A percentile compares a stretch with the other conserved stretches of the same genome.
phyloP scores from a whole-genome alignment of 2,113 vertebrate species.

The Oriolus oriolus region DNA sequence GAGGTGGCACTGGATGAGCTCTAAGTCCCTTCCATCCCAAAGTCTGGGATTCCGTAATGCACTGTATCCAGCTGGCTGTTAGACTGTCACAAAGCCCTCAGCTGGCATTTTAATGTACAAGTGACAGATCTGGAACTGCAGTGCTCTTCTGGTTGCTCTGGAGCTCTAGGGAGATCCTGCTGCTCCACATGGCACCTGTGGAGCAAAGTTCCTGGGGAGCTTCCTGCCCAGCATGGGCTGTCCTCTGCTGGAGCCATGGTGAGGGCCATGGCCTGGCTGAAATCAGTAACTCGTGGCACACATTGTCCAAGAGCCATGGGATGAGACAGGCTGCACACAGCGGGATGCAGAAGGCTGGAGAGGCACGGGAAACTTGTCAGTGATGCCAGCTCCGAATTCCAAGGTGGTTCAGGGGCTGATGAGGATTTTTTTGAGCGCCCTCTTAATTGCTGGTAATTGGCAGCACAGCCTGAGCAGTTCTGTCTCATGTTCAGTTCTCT shows the following conservation, averaged over 20 bases:
- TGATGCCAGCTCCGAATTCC: neutral
- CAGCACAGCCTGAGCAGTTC: neutral
- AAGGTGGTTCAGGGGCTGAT: neutral
- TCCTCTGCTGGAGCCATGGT: neutral
- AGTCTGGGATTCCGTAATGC: neutral
- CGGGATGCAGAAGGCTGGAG: rapidly evolving
- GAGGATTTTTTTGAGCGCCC: neutral
- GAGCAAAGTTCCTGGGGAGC: neutral
- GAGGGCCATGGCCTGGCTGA: neutral
- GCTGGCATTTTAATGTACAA: neutral
- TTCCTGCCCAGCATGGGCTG: neutral
- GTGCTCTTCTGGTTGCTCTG: neutral
- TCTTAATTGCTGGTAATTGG: neutral
- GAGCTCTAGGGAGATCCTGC: neutral
- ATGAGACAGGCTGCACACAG: neutral
- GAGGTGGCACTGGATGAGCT: too few relatives aligned
- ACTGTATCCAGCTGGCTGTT: neutral
- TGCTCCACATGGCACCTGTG: neutral
- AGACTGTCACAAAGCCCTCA: neutral
- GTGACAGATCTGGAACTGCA: neutral
- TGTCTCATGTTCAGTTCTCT: neutral
- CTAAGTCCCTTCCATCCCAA: neutral
- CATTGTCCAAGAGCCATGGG: neutral
- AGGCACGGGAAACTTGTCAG: neutral
- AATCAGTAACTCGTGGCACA: neutral